These are phyloP conservation scores for Drosophila macrothrix DNA, from an alignment of 2,888 invertebrate genomes.

Conservation along the genomic window DNA sequence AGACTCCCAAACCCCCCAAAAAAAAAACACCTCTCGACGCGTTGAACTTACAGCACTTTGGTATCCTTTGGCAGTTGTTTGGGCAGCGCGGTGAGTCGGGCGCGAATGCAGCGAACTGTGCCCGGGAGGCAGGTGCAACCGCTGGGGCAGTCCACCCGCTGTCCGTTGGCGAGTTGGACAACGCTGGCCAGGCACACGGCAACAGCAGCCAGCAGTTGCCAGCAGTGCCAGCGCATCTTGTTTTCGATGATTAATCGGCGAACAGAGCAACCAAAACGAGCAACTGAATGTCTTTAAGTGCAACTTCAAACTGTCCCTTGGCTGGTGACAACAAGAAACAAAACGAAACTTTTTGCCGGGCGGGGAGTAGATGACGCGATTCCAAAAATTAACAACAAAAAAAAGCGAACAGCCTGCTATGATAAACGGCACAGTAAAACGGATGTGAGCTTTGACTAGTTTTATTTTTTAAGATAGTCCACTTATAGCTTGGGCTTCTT, in stretches of 20 bases:
- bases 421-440: conserved; percentile 2
- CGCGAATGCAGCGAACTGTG: conserved; percentile 83
- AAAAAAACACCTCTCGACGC: neutral
- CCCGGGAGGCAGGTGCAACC: conserved; percentile 82
- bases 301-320: conserved; percentile 21
- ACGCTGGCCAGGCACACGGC: conserved; percentile 42
- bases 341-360: conserved; percentile 4
- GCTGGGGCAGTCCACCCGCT: conserved; percentile 72
- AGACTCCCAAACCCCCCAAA: neutral
- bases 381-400: neutral
- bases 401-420: neutral
- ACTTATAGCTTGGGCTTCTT: conserved; percentile 2
- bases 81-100: conserved; percentile 76
- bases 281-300: conserved; percentile 5
- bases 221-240: conserved; percentile 32
- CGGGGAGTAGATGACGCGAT: neutral
- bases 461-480: conserved; percentile 18
- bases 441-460: conserved; percentile 31
- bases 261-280: neutral
- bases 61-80: conserved; percentile 82
- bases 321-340: neutral
- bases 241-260: conserved; percentile 23
- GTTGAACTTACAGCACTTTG: conserved; percentile 79
- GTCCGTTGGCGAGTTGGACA: conserved; percentile 10
- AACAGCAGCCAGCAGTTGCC: conserved; percentile 11